phyloP scores from a whole-genome alignment of 2,113 vertebrate species.

The Terrapene triunguis region DNA sequence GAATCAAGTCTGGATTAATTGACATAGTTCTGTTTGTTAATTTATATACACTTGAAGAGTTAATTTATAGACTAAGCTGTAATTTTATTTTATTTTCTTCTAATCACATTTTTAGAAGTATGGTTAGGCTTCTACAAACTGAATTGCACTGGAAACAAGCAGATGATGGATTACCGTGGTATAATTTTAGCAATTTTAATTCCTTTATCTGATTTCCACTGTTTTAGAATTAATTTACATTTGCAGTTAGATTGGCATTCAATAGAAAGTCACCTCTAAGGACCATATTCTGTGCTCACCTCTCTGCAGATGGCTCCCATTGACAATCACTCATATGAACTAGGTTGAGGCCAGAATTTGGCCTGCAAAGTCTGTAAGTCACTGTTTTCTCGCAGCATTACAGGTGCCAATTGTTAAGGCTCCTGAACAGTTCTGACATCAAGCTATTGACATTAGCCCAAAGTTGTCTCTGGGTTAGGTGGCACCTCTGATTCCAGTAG shows the following conservation, averaged over 20 bases:
- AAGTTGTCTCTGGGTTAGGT: neutral
- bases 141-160: neutral
- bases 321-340: neutral
- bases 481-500: neutral
- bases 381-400: neutral
- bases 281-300: neutral
- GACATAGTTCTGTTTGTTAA: neutral
- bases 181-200: neutral
- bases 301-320: neutral
- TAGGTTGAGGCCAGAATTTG: neutral
- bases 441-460: neutral
- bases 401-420: neutral
- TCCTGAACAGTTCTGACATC: neutral
- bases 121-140: neutral
- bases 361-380: neutral
- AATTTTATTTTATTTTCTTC: neutral
- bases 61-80: neutral
- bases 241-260: neutral
- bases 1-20: neutral
- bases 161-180: neutral
- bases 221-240: neutral
- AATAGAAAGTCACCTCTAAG: neutral
- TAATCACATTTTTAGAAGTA: neutral
- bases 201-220: neutral
- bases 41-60: neutral